phyloP scores from a whole-genome alignment of 1,140 invertebrate genomes.

The Oreohelix idahoensis region DNA sequence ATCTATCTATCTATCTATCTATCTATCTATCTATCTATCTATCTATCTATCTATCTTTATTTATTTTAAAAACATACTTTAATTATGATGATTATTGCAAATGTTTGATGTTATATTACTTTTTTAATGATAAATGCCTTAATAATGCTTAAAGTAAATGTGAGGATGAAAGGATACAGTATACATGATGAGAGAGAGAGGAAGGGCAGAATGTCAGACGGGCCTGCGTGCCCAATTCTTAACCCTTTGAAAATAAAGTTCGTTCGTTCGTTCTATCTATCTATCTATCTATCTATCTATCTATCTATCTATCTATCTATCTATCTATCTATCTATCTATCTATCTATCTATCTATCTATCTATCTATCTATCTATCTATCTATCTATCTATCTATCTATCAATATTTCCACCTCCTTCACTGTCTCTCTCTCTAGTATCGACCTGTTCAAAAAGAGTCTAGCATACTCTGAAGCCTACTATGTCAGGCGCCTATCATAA shows the following conservation, averaged over 20 bases:
- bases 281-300: background rate
- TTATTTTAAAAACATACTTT: background rate
- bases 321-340: background rate
- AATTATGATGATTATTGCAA: no score
- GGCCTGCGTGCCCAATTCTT: no score
- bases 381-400: background rate
- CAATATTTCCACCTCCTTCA: background rate
- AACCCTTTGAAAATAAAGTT: no score
- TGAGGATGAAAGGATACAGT: no score
- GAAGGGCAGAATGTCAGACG: no score
- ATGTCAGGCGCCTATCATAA: no score
- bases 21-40: background rate
- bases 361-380: background rate
- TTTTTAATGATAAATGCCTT: background rate
- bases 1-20: constrained; percentile 9
- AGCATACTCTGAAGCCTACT: no score
- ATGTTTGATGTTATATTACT: background rate
- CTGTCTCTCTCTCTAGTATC: background rate
- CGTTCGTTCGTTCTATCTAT: background rate
- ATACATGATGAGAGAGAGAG: no score
- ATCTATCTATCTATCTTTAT: constrained; percentile 2
- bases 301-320: background rate
- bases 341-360: background rate
- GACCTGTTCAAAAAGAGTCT: no score
- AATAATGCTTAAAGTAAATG: background rate